These are phyloP conservation scores for Drosophila nigrodunni DNA, from an alignment of 1,140 invertebrate species.

Conservation along the genomic window DNA sequence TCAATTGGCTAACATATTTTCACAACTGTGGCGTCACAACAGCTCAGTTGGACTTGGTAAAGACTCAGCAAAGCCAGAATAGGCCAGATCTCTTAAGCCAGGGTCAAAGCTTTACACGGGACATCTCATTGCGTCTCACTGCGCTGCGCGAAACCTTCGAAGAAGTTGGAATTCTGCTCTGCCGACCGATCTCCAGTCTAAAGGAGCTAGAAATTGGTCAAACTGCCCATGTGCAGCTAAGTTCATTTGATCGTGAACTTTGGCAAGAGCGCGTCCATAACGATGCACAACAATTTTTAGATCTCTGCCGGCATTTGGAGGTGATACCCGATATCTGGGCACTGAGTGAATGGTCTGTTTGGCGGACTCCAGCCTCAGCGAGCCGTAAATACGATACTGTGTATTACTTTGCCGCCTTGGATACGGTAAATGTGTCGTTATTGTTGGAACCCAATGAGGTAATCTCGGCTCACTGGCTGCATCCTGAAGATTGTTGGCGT, in stretches of 20 bases:
- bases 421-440: slow-evolving; percentile 60
- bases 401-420: slow-evolving; percentile 90
- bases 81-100: slow-evolving; percentile 46
- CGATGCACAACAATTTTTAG: slow-evolving; percentile 90
- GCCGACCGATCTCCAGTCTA: slow-evolving; percentile 53
- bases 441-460: slow-evolving; percentile 68
- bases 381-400: slow-evolving; percentile 89
- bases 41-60: slow-evolving; percentile 85
- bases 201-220: slow-evolving; percentile 12
- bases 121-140: slow-evolving; percentile 92
- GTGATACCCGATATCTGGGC: slow-evolving; percentile 93
- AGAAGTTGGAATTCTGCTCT: slow-evolving; percentile 93
- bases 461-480: slow-evolving; percentile 53
- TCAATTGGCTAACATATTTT: slow-evolving; percentile 90
- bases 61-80: slow-evolving; percentile 82
- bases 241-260: slow-evolving; percentile 37
- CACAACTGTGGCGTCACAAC: slow-evolving; percentile 86
- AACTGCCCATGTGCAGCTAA: slow-evolving; percentile 23
- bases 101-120: slow-evolving; percentile 83
- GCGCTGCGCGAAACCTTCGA: slow-evolving; percentile 97
- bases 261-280: slow-evolving; percentile 86
- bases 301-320: slow-evolving; percentile 89
- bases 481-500: slow-evolving; percentile 82
- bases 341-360: slow-evolving; percentile 93
- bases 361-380: slow-evolving; percentile 89